These are phyloP conservation scores for Eriocheir sinensis DNA, from an alignment of 1,140 invertebrate genomes.

Conservation along the genomic window DNA sequence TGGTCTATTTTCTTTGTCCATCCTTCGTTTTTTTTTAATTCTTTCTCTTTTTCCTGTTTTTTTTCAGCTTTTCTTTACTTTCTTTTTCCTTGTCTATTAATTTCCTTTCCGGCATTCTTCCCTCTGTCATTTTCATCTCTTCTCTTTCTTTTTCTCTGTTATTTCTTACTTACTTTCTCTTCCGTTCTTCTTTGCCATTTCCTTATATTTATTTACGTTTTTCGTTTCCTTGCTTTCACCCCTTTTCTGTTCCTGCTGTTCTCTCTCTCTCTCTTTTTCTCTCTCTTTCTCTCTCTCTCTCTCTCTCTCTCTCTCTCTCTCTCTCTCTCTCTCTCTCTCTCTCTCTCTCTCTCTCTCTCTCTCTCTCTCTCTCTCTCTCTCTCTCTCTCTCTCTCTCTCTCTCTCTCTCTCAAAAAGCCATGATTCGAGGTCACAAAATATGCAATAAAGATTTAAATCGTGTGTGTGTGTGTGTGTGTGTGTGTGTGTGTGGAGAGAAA, in stretches of 20 bases:
- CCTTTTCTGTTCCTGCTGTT: background rate
- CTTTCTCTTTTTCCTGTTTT: too few species aligned
- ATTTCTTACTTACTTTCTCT: background rate
- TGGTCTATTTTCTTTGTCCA: too few species aligned
- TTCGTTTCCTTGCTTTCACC: background rate
- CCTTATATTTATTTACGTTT: background rate
- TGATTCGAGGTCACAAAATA: too few species aligned
- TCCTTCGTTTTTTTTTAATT: too few species aligned
- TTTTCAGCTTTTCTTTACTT: too few species aligned
- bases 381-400: background rate
- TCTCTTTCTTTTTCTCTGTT: background rate
- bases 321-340: conserved; percentile 16
- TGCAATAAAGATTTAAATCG: too few species aligned
- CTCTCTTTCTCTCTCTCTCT: background rate
- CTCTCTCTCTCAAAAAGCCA: conserved; percentile 22
- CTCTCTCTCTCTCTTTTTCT: background rate
- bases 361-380: background rate
- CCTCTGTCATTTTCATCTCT: background rate
- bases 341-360: background rate
- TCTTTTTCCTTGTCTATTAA: too few species aligned
- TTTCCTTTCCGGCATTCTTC: background rate
- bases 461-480: too few species aligned
- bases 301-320: background rate
- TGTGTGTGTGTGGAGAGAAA: too few species aligned
- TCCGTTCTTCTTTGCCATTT: background rate